Evolutionary conservation across 1,140 invertebrate species (phyloP).

Genomic region (Rhopalosiphum maidis): DNA sequence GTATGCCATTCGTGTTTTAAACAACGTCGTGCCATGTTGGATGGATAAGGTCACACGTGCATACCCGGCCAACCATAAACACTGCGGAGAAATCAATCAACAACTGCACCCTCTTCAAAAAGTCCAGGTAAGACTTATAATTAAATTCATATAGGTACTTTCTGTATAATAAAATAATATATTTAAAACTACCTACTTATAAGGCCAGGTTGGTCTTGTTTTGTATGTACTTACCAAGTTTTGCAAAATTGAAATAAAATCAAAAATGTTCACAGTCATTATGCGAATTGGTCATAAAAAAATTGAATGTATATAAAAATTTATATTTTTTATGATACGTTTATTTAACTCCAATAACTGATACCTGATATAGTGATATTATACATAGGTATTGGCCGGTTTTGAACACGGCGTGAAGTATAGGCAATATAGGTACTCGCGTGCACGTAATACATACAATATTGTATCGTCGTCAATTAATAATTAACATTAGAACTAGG

Average conservation of each 20-base stretch:
- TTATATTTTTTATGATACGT: no score
- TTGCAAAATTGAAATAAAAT: background rate
- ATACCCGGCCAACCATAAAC: background rate
- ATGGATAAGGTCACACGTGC: background rate
- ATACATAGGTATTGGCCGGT: background rate
- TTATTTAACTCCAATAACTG: background rate
- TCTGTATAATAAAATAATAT: background rate
- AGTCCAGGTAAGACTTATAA: background rate
- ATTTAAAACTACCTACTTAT: background rate
- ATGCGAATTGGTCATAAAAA: background rate
- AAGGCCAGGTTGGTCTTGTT: background rate
- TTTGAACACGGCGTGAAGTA: slow-evolving; percentile 4
- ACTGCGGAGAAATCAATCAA: background rate
- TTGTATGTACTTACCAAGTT: background rate
- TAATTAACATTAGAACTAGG: background rate
- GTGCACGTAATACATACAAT: background rate
- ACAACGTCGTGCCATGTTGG: background rate
- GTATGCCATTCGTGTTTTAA: background rate
- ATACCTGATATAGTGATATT: no score
- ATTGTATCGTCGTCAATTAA: background rate
- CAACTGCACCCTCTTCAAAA: background rate
- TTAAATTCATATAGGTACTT: background rate
- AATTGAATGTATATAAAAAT: background rate
- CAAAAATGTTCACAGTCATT: background rate
- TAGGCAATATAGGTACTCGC: background rate